Percentiles rank a stretch among this genome's conserved stretches.
Evolutionary conservation across 2,888 invertebrate genomes (phyloP).

Genomic region (Conops quadrifasciatus): DNA sequence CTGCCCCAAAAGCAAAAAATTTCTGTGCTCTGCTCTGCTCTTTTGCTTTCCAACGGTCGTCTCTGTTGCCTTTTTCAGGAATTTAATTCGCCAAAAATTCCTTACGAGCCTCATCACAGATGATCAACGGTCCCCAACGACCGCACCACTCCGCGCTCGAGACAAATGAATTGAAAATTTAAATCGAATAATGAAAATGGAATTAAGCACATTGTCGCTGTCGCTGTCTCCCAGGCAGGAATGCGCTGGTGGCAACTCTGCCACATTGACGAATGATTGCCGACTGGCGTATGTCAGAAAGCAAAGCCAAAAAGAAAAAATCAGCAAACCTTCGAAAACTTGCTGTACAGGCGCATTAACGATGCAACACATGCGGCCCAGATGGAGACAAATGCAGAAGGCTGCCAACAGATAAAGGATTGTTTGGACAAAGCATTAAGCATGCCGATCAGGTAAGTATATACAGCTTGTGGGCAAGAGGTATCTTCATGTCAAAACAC

Average conservation of each 20-base stretch:
- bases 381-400: conserved; percentile 17
- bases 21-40: neutral
- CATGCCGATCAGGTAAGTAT: too few species aligned
- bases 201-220: conserved; percentile 22
- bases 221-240: conserved; percentile 15
- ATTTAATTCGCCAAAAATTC: conserved; percentile 7
- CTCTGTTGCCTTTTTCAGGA: neutral
- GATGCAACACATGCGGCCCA: conserved; percentile 10
- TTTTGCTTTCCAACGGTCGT: neutral
- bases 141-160: neutral
- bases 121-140: conserved; percentile 10
- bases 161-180: conserved; percentile 28
- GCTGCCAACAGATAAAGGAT: neutral
- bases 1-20: neutral
- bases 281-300: conserved; percentile 8
- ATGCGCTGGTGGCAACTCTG: conserved; percentile 26
- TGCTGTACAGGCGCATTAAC: conserved; percentile 17
- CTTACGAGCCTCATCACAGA: conserved; percentile 9
- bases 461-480: too few species aligned
- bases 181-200: conserved; percentile 27
- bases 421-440: too few species aligned
- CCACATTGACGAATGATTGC: conserved; percentile 24
- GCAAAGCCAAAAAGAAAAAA: neutral
- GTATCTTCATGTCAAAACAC: too few species aligned
- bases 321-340: neutral